Percentiles rank a stretch among this genome's conserved stretches.
Conservation (phyloP, 2,888 invertebrate species). For the Acanthoscelides obtectus region DNA sequence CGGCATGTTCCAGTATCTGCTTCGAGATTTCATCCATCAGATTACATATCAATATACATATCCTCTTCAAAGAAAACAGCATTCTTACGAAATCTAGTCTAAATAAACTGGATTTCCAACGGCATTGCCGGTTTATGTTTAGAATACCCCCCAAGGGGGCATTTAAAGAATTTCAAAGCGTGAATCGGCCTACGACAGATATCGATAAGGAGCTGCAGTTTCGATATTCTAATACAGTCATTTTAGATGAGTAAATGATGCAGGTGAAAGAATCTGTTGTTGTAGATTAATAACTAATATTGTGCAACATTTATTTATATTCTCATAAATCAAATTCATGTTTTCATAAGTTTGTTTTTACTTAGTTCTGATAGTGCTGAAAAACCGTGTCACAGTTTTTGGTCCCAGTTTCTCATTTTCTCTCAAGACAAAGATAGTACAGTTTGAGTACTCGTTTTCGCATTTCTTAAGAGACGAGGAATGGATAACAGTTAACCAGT, state of each 20-base stretch:
- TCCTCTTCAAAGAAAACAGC: background rate
- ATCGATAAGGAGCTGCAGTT: background rate
- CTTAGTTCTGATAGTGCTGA: too few species aligned
- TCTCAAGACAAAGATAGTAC: too few species aligned
- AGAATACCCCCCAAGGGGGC: background rate
- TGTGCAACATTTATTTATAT: too few species aligned
- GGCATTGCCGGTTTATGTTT: background rate
- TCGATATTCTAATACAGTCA: background rate
- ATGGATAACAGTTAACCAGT: too few species aligned
- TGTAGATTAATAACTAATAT: too few species aligned
- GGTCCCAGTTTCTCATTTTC: too few species aligned
- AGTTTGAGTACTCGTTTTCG: too few species aligned
- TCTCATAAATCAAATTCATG: too few species aligned
- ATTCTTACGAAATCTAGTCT: background rate
- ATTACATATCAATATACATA: background rate
- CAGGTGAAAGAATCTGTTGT: too few species aligned
- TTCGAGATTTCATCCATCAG: background rate
- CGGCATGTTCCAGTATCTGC: background rate
- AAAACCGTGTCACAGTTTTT: too few species aligned
- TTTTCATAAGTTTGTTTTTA: too few species aligned
- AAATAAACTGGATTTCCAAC: background rate
- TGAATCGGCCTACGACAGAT: background rate
- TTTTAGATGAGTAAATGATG: background rate
- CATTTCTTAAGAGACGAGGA: too few species aligned
- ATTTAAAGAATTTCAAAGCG: background rate